These are phyloP conservation scores for Scleropages formosus DNA, from an alignment of 2,797 vertebrate species.

Conservation along the genomic window DNA sequence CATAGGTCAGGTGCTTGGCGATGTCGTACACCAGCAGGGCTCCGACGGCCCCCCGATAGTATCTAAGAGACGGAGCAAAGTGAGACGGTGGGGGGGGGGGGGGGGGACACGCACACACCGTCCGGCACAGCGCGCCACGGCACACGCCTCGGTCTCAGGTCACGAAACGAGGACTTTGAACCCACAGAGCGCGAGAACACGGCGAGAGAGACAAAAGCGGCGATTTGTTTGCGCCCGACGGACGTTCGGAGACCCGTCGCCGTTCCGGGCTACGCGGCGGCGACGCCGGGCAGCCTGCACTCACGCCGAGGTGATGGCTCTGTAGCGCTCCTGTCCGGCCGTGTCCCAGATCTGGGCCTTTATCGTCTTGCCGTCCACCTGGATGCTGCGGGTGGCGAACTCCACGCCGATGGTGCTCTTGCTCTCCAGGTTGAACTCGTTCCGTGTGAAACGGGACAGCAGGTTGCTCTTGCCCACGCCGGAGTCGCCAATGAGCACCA, in stretches of 20 bases:
- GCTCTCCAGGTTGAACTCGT: conserved; percentile 96
- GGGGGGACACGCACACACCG: background rate
- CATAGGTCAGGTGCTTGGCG: conserved; percentile 90
- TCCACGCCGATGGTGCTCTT: conserved; percentile 98
- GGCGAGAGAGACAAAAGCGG: background rate
- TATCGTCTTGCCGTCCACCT: conserved; percentile 94
- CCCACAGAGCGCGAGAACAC: background rate
- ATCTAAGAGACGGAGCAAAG: conserved; percentile 61
- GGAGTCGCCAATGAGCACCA: conserved; percentile 93
- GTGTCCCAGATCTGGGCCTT: conserved; percentile 98
- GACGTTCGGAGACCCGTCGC: too few species aligned
- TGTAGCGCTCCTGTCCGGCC: conserved; percentile 92
- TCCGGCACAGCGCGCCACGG: too few species aligned
- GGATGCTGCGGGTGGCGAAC: conserved; percentile 94
- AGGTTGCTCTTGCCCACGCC: conserved; percentile 97
- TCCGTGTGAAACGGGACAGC: conserved; percentile 92
- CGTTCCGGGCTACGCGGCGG: background rate
- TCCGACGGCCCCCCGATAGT: conserved; percentile 89
- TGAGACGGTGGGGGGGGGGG: background rate
- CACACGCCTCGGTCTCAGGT: background rate
- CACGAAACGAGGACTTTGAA: background rate
- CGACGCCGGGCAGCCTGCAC: conserved; percentile 45
- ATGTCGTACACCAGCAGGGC: conserved; percentile 94
- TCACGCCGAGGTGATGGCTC: conserved; percentile 95
- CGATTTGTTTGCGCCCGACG: too few species aligned